Percentiles rank a stretch among this genome's conserved stretches.
phyloP scores from a whole-genome alignment of 2,797 vertebrate genomes.

The Masticophis lateralis region DNA sequence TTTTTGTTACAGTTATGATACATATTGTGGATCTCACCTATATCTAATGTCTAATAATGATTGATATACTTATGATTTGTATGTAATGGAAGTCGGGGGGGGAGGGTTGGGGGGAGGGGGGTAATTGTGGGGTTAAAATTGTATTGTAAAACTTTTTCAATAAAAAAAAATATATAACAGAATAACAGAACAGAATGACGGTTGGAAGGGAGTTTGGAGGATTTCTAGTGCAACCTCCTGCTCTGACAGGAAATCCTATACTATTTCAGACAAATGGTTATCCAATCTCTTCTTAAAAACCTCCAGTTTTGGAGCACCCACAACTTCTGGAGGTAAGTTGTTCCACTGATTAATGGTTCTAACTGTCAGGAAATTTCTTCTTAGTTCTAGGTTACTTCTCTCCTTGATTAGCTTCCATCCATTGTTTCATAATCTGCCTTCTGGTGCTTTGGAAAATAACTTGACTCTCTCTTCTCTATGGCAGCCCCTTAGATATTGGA shows the following conservation, averaged over 20 bases:
- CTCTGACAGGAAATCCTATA: neutral
- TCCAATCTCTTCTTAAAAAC: neutral
- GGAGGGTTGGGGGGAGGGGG: no score
- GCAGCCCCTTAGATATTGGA: neutral
- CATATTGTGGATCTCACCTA: no score
- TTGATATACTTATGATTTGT: no score
- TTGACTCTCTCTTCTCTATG: neutral
- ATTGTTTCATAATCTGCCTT: neutral
- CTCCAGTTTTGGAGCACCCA: neutral
- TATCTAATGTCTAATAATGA: no score
- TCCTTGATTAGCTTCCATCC: neutral
- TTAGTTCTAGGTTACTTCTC: neutral
- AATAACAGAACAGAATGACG: neutral
- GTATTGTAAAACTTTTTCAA: no score
- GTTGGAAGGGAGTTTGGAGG: neutral
- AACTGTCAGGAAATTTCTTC: neutral
- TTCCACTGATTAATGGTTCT: neutral
- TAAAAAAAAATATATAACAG: no score
- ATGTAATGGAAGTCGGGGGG: no score
- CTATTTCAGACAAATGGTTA: neutral
- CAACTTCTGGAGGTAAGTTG: neutral
- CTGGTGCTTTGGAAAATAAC: neutral
- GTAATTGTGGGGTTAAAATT: no score
- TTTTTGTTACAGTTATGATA: no score
- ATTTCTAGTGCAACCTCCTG: neutral